Evolutionary conservation across 2,113 vertebrate genomes (phyloP), one percentile per base, ranked within the genome.

Genomic region (Sturnira hondurensis): DNA sequence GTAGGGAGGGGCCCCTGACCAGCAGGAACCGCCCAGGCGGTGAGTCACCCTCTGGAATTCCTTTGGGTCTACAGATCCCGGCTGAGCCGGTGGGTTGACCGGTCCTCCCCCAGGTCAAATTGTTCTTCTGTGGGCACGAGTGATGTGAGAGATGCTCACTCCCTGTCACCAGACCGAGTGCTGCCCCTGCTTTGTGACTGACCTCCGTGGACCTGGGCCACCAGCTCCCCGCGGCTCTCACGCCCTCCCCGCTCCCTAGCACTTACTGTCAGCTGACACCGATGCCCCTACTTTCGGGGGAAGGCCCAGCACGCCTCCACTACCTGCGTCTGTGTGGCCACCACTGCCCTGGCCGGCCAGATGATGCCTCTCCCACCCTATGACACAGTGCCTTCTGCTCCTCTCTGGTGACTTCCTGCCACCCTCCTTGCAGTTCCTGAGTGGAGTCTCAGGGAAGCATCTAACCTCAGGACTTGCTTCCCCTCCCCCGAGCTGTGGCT

Each of bases 271-370:
- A 41, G 84, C 20, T 5, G 3, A 9, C 14, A 31, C 24, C 11
- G 15, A 22, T 4, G 2, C 9, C 14, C n/a, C 15, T 13, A 1
- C 47, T 41, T 10, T 58, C 1, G 36, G 17, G 2, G 76, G 28
- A 33, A 33, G 61, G 19, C 8, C 36, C 0, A 4, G 4, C 7
- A 5, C 3, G 77, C 15, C 24, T 7, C 24, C 4, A 10, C 54
- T n/a, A 1, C 20, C 12, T 2, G 36, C 13, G 9, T 56, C 7
- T n/a, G 7, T 16, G 0, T 1, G 3, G 28, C 61, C 52, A 7
- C 31, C 1, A 5, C 20, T 24, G 56, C 81, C 45, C 56, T 7
- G 3, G 17, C 15, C 16, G 3, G 31, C 63, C 28, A 1, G 7
- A 9, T 13, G 1, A 1, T 20, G 36, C 63, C 77, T 10, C 22